Base-by-base conservation (phyloP, 2,113 vertebrate genomes). In the Hiodon alosoides region DNA sequence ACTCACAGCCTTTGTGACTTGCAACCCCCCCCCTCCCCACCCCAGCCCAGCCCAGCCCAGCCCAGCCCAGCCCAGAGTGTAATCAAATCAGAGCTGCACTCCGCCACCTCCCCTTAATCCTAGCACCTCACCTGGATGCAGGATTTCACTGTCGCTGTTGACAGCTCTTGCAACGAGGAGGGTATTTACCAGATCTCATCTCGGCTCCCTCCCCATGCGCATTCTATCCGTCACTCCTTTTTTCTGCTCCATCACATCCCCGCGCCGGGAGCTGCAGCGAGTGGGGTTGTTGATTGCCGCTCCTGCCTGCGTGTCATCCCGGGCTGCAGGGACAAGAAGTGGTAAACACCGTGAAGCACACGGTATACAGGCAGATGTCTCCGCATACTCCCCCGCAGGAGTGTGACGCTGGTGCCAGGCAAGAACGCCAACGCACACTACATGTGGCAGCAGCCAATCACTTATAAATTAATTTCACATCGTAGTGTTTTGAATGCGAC, bases 141-240 rank as follows among this genome's bases (percentile, higher is more conserved):
- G 53, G n/a, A 71, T 71, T 54, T 17, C 17, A 16, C 69, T 57
- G 54, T 57, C 69, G 7, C 69, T 70, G 69, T 70, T 31, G 31
- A 31, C 31, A 31, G 31, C 31, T 31, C 31, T 31, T 31, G 31
- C 69, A 70, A 52, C 17, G 54, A 31, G 46, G 4, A 16, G 2
- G 69, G 57, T 70, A 55, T 55, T 70, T 70, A 17, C 69, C 69
- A 70, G 69, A 70, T 31, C 69, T 46, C 64, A 7, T 31, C 17
- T 70, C 13, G 16, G 14, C 68, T 31, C 66, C 64, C 31, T 47
- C n/a, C 4, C 69, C 4, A n/a, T 57, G 10, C 13, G n/a, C 7
- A 31, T 31, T 31, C 16, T 53, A 16, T 17, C 2, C 14, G 5
- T 70, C 53, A 16, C 55, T 57, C 2, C 53, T 53, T 58, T 31